Conservation (phyloP, 2,113 vertebrate genomes). For the Microtus montanus region DNA sequence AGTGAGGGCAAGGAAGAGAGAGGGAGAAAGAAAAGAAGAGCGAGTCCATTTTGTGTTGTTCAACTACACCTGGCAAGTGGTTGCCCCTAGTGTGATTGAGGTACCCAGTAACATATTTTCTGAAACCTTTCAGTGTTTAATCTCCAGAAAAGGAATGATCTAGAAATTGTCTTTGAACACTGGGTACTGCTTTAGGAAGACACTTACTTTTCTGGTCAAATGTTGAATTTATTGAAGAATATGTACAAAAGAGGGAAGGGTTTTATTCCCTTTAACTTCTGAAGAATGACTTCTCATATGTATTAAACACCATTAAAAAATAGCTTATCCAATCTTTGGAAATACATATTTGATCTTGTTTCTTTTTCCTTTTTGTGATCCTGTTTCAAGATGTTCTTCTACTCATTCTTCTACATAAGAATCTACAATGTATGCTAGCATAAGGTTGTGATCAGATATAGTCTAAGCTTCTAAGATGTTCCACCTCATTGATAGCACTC, state of each 20-base stretch:
- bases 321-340: background rate
- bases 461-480: background rate
- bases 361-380: background rate
- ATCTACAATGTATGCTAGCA: background rate
- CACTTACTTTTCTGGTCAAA: background rate
- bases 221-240: background rate
- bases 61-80: background rate
- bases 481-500: background rate
- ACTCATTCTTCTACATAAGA: background rate
- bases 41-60: background rate
- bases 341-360: background rate
- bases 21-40: background rate
- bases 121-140: background rate
- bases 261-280: background rate
- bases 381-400: background rate
- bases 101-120: background rate
- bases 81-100: background rate
- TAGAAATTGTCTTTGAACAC: background rate
- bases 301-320: background rate
- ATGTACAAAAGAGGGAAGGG: background rate
- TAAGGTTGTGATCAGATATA: background rate
- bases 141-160: background rate
- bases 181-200: background rate
- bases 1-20: background rate
- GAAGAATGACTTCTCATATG: background rate